Conservation (phyloP, 2,888 invertebrate species). For the Lasioglossum morio region DNA sequence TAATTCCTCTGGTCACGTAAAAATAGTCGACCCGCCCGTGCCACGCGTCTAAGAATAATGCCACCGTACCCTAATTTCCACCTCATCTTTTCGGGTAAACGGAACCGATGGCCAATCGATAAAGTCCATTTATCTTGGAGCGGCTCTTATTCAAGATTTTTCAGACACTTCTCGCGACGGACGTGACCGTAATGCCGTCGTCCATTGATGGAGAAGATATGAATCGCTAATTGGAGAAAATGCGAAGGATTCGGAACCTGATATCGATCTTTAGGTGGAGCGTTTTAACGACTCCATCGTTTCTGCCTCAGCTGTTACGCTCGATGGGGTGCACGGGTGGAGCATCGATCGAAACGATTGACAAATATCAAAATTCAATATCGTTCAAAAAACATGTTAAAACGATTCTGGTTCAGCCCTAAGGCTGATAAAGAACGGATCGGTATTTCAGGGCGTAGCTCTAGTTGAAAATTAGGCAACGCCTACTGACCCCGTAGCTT, state of each 20-base stretch:
- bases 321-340: background rate
- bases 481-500: background rate
- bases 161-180: background rate
- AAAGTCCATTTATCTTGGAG: slow-evolving; percentile 14
- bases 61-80: slow-evolving; percentile 13
- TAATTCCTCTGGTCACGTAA: slow-evolving; percentile 12
- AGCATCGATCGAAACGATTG: background rate
- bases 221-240: background rate
- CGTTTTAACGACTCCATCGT: background rate
- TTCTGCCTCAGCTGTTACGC: background rate
- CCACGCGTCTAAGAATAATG: slow-evolving; percentile 42
- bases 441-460: background rate
- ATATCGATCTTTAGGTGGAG: background rate
- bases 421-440: background rate
- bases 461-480: background rate
- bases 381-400: background rate
- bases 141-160: background rate
- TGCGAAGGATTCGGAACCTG: background rate
- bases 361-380: background rate
- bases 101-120: slow-evolving; percentile 11
- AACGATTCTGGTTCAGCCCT: too few relatives aligned
- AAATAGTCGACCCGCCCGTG: slow-evolving; percentile 33
- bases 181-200: background rate
- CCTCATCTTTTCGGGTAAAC: slow-evolving; percentile 8
- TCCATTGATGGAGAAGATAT: background rate